Base-by-base conservation (phyloP, 2,113 vertebrate genomes). In the Heterocephalus glaber region DNA sequence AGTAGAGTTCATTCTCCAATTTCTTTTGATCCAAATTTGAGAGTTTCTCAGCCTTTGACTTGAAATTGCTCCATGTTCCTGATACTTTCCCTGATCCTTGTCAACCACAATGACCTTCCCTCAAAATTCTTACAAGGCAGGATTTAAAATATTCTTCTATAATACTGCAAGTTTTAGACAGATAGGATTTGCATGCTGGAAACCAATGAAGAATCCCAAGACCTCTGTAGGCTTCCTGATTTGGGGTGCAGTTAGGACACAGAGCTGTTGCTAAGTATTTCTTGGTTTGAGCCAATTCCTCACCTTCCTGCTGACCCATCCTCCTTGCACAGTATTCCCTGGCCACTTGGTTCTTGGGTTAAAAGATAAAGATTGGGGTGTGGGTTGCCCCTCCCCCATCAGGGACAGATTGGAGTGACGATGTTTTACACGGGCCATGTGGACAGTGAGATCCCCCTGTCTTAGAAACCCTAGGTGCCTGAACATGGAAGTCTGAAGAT, bases 301-400 rank as follows among this genome's bases (percentile, higher is more conserved):
- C 12, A 41, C 8, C 19, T n/a, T 7, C 63, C 60, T 7, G 61
- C 5, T 1, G 0, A 17, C 16, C 24, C 22, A n/a, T 54, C 19
- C 60, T 77, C 52, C 16, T 38, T 22, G 54, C 19, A 41, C 85
- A 54, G 58, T 68, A 56, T 0, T 38, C 65, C 7, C 1, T 70
- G 26, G 2, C 35, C 33, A 0, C 22, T 1, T 0, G 19, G 24
- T 26, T 28, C 0, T 30, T 79, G 47, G 5, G 19, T 26, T 14
- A 1, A n/a, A 28, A 12, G 56, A 4, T 3, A 10, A 86, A 63
- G 19, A 13, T 30, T 7, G 12, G n/a, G 20, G 17, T 2, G 3
- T 26, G 14, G 33, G 30, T n/a, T 49, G 41, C 1, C 41, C 33
- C 44, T 2, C 12, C 8, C 11, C 24, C 0, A 9, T 1, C 60